Evolutionary conservation across 2,888 invertebrate species (phyloP), one percentile per base, ranked within the genome.

Genomic region (Patella pellucida): DNA sequence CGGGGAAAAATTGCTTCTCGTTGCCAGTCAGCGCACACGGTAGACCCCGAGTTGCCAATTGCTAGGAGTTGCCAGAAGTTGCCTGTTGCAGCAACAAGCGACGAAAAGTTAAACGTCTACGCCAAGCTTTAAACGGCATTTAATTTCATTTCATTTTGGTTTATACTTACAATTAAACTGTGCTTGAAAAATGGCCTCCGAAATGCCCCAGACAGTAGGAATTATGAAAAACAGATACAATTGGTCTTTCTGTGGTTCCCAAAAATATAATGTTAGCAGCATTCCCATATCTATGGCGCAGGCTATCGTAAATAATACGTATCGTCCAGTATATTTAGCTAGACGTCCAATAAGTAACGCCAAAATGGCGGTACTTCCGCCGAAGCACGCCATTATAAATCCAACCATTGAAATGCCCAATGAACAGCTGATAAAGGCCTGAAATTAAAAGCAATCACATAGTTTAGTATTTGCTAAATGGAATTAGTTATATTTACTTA

Each of bases 181-280:
- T 16, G 70, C 67, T n/a, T 62, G 70, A 14, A 70, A 70, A 14
- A 75, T 71, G 16, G 69, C 75, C 19, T 69, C 71, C 12, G 71
- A 52, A 11, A 75, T 68, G 27, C 75, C 75, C 70, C 67, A 71
- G 14, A 70, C 27, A 2, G 62, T 56, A 2, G 75, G 75, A n/a
- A 75, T 71, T 19, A 71, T 62, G 71, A 71, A 75, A 62, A 71
- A 71, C 2, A 71, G 51, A 1, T 15, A 19, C n/a, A 41, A 52
- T 16, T 50, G 23, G 12, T 67, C 71, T 23, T 16, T 27, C 31
- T 15, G 19, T 1, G 75, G 75, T 31, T 75, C 15, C 75, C 75
- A 75, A 3, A 69, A 72, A 67, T 78, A 82, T 73, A 85, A 27
- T 16, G 74, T 51, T 9, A 83, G 52, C 19, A 84, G 78, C 14